phyloP scores from a whole-genome alignment of 2,888 invertebrate genomes.

The Tanytarsus gracilentus region DNA sequence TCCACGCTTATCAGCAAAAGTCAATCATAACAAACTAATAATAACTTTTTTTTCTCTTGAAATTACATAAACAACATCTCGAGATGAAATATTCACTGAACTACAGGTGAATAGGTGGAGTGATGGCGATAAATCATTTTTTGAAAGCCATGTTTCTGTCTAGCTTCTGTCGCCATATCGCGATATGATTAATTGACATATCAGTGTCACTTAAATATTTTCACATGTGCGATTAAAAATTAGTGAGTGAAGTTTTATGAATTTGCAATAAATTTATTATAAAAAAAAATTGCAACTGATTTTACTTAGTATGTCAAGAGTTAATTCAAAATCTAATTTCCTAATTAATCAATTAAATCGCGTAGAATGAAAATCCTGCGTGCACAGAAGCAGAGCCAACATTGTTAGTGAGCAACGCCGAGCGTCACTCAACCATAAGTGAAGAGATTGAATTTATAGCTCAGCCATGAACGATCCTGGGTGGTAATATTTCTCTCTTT shows the following conservation, averaged over 20 bases:
- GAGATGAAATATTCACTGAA: not conserved
- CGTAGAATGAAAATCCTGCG: not conserved
- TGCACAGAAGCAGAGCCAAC: not conserved
- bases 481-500: slow-evolving; percentile 16
- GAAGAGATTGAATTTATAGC: slow-evolving; percentile 16
- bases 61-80: not conserved
- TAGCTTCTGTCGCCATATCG: slow-evolving; percentile 8
- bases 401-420: not conserved
- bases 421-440: not conserved
- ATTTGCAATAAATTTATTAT: too few relatives aligned
- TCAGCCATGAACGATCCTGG: slow-evolving; percentile 8
- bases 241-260: too few relatives aligned
- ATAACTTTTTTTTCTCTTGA: not conserved
- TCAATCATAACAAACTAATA: not conserved
- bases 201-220: too few relatives aligned
- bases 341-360: too few relatives aligned
- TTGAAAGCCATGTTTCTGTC: not conserved
- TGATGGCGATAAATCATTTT: not conserved
- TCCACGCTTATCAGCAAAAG: too few relatives aligned
- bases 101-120: slow-evolving; percentile 14
- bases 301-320: too few relatives aligned
- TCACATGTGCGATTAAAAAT: too few relatives aligned
- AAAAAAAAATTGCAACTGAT: too few relatives aligned
- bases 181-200: too few relatives aligned
- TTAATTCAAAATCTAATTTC: too few relatives aligned